These are phyloP conservation scores for Iguana delicatissima DNA, from an alignment of 2,797 vertebrate species.

Conservation along the genomic window DNA sequence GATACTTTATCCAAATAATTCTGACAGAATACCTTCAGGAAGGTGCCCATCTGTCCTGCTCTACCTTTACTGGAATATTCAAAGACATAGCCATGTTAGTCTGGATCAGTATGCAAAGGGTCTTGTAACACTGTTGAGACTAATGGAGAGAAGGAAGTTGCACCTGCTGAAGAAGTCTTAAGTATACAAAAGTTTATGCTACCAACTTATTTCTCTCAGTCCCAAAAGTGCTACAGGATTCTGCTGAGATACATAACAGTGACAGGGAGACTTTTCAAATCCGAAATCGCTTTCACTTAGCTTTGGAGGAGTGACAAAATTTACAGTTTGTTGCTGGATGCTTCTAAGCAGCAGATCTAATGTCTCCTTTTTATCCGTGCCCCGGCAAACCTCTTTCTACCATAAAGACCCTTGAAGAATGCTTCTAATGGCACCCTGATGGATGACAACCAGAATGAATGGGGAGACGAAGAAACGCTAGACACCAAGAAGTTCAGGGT, in stretches of 20 bases:
- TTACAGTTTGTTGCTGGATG: too few species aligned
- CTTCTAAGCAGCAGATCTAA: neutral
- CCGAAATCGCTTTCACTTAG: neutral
- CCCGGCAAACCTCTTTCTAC: neutral
- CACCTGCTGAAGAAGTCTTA: too few species aligned
- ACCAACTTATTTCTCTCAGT: too few species aligned
- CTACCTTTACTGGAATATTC: too few species aligned
- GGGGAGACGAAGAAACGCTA: constrained; percentile 90
- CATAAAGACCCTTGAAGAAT: constrained; percentile 89
- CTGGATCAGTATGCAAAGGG: too few species aligned
- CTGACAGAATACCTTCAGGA: neutral
- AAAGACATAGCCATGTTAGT: too few species aligned
- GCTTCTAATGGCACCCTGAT: constrained; percentile 92
- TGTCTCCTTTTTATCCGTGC: neutral
- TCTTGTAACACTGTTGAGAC: too few species aligned
- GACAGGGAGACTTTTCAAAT: neutral
- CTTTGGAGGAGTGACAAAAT: neutral
- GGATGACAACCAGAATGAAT: constrained; percentile 96
- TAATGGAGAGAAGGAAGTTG: too few species aligned
- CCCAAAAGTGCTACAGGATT: too few species aligned
- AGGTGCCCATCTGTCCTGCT: too few species aligned
- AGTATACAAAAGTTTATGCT: too few species aligned
- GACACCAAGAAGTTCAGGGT: constrained; percentile 95
- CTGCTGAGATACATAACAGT: neutral
- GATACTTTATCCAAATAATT: neutral